Conservation (phyloP, 2,797 vertebrate species). For the Morelia viridis region DNA sequence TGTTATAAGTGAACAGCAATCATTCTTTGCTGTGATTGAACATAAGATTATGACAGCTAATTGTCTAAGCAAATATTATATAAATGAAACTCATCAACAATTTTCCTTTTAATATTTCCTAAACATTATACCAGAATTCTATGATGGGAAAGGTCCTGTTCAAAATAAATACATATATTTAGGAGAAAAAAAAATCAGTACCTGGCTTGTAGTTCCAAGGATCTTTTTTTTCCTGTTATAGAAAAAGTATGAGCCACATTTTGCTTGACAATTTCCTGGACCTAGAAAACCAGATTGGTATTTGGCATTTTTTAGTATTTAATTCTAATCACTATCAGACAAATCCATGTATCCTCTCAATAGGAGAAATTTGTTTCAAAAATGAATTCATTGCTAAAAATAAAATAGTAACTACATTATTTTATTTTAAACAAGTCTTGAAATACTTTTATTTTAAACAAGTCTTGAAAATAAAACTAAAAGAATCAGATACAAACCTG, state of each 20-base stretch:
- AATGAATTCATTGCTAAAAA: background rate
- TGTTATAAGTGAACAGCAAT: background rate
- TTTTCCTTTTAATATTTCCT: background rate
- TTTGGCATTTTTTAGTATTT: background rate
- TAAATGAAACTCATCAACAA: background rate
- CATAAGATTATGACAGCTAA: background rate
- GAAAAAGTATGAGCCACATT: slow-evolving; percentile 85
- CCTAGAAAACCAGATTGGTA: slow-evolving; percentile 71
- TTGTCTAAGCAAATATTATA: background rate
- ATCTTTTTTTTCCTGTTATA: slow-evolving; percentile 88
- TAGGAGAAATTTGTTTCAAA: background rate
- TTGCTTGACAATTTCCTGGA: slow-evolving; percentile 89
- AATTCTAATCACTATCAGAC: slow-evolving; percentile 4
- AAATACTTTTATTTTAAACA: background rate
- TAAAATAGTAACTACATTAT: background rate
- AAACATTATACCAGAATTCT: background rate
- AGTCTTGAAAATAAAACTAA: background rate
- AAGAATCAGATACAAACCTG: slow-evolving; percentile 78
- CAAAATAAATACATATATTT: slow-evolving; percentile 5
- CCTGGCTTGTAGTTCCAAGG: slow-evolving; percentile 93
- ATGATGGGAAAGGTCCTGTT: background rate
- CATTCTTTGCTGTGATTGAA: background rate
- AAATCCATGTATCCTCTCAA: background rate
- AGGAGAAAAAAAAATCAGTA: slow-evolving; percentile 57
- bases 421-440: background rate